phyloP scores from a whole-genome alignment of 2,888 invertebrate species.

The Melieria omissa region DNA sequence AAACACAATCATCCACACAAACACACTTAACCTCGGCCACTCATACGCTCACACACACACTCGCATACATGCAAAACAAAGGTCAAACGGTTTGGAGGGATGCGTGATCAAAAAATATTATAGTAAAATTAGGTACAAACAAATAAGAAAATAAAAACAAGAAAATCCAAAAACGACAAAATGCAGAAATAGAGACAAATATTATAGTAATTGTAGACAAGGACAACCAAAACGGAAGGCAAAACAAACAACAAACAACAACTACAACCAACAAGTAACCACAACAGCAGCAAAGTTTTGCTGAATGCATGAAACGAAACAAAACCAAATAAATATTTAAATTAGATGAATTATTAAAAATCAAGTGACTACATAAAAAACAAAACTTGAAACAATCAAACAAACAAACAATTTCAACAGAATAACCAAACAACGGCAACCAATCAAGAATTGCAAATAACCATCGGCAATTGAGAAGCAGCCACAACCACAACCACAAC shows the following conservation, averaged over 20 bases:
- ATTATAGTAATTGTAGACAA: constrained; percentile 32
- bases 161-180: constrained; percentile 41
- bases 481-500: not conserved
- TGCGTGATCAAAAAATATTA: constrained; percentile 59
- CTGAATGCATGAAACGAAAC: not conserved
- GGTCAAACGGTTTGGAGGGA: constrained; percentile 64
- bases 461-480: not conserved
- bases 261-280: constrained; percentile 13
- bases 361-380: not conserved
- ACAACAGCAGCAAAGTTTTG: constrained; percentile 12
- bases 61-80: constrained; percentile 38
- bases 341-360: not conserved
- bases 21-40: constrained; percentile 21
- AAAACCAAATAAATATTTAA: not conserved
- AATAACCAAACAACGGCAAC: constrained; percentile 18
- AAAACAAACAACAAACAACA: constrained; percentile 8
- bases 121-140: constrained; percentile 43
- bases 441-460: not conserved
- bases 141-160: constrained; percentile 39
- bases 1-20: constrained; percentile 37
- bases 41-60: constrained; percentile 34
- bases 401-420: constrained; percentile 7
- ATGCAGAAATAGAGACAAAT: constrained; percentile 42
- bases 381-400: constrained; percentile 11
- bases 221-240: constrained; percentile 17